Percentiles rank a stretch among this genome's conserved stretches.
phyloP scores from a whole-genome alignment of 2,113 vertebrate species.

The Nothoprocta pentlandii region DNA sequence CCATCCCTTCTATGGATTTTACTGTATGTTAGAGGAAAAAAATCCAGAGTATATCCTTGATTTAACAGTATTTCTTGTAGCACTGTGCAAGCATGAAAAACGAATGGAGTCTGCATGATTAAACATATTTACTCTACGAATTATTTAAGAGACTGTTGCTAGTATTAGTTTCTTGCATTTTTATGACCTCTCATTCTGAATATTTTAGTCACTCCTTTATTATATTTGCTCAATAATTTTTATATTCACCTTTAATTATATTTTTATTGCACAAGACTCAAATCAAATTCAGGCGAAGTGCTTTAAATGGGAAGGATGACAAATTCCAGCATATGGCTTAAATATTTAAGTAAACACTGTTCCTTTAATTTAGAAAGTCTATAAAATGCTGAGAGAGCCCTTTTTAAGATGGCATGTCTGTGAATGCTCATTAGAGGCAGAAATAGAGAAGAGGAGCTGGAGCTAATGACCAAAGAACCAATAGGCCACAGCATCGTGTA shows the following conservation, averaged over 20 bases:
- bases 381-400: neutral
- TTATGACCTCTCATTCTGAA: slow-evolving; percentile 17
- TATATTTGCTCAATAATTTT: slow-evolving; percentile 51
- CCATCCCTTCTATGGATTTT: neutral
- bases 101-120: neutral
- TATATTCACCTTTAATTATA: slow-evolving; percentile 40
- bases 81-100: neutral
- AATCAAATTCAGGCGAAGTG: slow-evolving; percentile 30
- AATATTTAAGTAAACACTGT: neutral
- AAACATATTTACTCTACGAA: neutral
- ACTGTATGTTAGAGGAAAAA: neutral
- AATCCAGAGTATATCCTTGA: neutral
- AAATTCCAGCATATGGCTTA: slow-evolving; percentile 2
- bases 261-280: neutral
- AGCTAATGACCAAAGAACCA: neutral
- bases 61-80: neutral
- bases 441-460: neutral
- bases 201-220: slow-evolving; percentile 36
- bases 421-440: neutral
- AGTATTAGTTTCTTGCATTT: neutral
- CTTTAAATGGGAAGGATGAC: slow-evolving; percentile 23
- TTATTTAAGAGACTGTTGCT: slow-evolving; percentile 7
- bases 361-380: slow-evolving; percentile 10
- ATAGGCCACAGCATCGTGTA: neutral
- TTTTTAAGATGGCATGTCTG: neutral